phyloP scores from a whole-genome alignment of 2,113 vertebrate genomes.

The Talpa occidentalis region DNA sequence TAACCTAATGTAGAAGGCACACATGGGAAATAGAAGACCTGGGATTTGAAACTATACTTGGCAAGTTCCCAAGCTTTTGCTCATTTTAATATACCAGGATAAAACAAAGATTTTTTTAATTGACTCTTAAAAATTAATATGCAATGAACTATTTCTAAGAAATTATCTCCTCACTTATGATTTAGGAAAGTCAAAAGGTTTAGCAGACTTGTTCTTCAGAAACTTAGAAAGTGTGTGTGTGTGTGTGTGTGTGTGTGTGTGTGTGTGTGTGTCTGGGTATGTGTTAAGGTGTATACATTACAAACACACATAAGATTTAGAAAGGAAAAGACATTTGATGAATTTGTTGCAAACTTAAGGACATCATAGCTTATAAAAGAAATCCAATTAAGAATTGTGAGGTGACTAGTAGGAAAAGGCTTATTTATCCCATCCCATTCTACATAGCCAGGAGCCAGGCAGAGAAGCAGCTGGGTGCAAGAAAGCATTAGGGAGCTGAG shows the following conservation, averaged over 20 bases:
- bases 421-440: constrained; percentile 67
- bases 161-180: constrained; percentile 1
- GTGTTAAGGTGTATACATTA: not conserved
- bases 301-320: not conserved
- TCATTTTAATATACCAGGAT: constrained; percentile 35
- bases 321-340: constrained; percentile 46
- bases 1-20: not conserved
- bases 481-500: constrained; percentile 71
- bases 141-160: constrained; percentile 24
- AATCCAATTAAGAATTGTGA: constrained; percentile 68
- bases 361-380: constrained; percentile 55
- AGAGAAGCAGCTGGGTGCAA: constrained; percentile 79
- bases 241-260: no score
- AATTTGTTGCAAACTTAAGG: constrained; percentile 35
- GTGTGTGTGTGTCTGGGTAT: not conserved
- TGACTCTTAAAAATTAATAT: constrained; percentile 14
- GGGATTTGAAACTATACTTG: not conserved
- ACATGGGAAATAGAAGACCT: not conserved
- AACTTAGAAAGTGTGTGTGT: not conserved
- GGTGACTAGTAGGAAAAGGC: constrained; percentile 68
- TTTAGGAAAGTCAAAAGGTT: constrained; percentile 43
- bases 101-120: constrained; percentile 30
- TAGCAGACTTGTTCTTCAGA: not conserved
- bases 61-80: constrained; percentile 42
- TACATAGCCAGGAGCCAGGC: constrained; percentile 42